Evolutionary conservation across 2,113 vertebrate species (phyloP), one percentile per base, ranked within the genome.

Genomic region (Polypterus bichir): DNA sequence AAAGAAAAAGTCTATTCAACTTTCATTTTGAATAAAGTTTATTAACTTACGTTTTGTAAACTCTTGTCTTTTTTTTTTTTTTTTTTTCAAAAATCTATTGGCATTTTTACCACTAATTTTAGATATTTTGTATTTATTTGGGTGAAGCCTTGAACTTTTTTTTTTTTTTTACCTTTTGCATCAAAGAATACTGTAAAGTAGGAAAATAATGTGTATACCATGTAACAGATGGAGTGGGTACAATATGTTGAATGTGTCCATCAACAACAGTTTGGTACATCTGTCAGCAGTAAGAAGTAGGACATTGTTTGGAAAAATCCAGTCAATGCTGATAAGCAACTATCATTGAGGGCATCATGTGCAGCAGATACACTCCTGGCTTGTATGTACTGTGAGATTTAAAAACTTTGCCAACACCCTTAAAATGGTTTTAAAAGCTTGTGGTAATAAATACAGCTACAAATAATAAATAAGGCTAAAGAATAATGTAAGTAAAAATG

Each of bases 21-120:
- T 68, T 65, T 47, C 66, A 48, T 59, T 73, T 71, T 74, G 56
- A 45, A 69, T 66, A 70, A 60, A 73, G 67, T 65, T 64, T 71
- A 59, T 8, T 52, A 73, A 68, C 68, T 61, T 62, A 59, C 53
- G 45, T 62, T 60, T 47, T 69, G 60, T 8, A 64, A 59, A 51
- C 49, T 51, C 2, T 51, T 9, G 6, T 51, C 6, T 51, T 6
- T 9, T 51, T 6, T 51, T 51, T 6, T 9, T 51, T 6, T 51
- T 52, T 52, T 10, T 52, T 3, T 52, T 52, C 51, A 4, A 52
- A 3, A 52, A 7, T 52, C 51, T 10, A 52, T 1, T 52, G 51
- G 10, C 51, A 3, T 51, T 51, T 52, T 3, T 52, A 52, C 7
- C 51, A 52, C 7, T 52, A 52, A 10, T 3, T 52, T 7, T 4